phyloP scores from a whole-genome alignment of 2,797 vertebrate genomes.

The Megalops cyprinoides region DNA sequence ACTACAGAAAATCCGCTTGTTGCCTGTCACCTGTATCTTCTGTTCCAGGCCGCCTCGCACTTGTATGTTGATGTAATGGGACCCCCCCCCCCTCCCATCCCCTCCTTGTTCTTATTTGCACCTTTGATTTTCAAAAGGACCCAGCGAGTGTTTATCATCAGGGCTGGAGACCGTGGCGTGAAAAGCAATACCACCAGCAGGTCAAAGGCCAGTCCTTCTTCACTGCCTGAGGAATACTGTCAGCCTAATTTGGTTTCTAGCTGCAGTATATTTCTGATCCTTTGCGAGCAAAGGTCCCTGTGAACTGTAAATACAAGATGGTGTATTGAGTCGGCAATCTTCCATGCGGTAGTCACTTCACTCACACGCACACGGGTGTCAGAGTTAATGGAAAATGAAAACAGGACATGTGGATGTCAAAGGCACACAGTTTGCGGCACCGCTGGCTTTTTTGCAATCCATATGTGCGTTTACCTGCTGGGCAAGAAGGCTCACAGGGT shows the following conservation, averaged over 20 bases:
- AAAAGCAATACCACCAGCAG: background rate
- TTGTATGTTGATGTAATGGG: background rate
- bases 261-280: background rate
- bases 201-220: background rate
- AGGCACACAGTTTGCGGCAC: background rate
- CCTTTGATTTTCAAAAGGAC: background rate
- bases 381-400: constrained; percentile 7
- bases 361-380: background rate
- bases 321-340: background rate
- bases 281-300: background rate
- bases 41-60: background rate
- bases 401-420: background rate
- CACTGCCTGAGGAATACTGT: background rate
- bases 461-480: background rate
- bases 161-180: background rate
- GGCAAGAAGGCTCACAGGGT: background rate
- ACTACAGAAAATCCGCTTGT: background rate
- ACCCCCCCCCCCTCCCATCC: background rate
- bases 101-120: background rate
- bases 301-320: background rate
- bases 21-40: background rate
- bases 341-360: background rate
- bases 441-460: background rate
- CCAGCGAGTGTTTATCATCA: background rate
- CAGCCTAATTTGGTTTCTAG: background rate